Base-by-base conservation (phyloP, 1,140 invertebrate genomes). In the Euura lappo region DNA sequence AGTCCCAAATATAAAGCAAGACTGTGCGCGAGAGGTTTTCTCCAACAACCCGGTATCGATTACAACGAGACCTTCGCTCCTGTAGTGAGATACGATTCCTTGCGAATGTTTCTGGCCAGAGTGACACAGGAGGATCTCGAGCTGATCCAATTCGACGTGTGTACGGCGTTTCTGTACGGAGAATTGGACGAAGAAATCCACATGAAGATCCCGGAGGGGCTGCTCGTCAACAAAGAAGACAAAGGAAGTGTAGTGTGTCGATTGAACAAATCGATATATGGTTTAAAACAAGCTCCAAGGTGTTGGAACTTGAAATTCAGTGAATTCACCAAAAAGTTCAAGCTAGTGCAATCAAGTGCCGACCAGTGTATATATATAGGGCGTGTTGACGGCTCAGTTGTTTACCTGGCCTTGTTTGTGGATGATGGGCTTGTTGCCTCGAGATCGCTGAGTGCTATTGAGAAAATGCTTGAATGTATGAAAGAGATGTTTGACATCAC, bases 271-370 rank as follows among this genome's bases (percentile, higher is more conserved):
- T 28, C 28, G 28, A 28, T 28, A 28, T 28, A 28, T 1, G 28
- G 28, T 28, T 28, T 28, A 1, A 28, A 28, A 28, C 28, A 28
- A 28, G 28, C 28, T 28, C 28, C 28, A 28, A 28, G 28, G 28
- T 28, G 28, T 28, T 28, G 28, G 28, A 28, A 83, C 44, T 42
- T 0, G 44, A 81, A 78, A 65, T 85, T 85, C 74, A 71, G 69
- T 60, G 66, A 72, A 8, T 69, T 76, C 45, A 65, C 77, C 13
- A n/a, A n/a, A n/a, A n/a, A n/a, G n/a, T n/a, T n/a, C n/a, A n/a
- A n/a, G n/a, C n/a, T n/a, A n/a, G n/a, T n/a, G n/a, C n/a, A n/a
- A n/a, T n/a, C n/a, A n/a, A n/a, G n/a, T n/a, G n/a, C n/a, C n/a
- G n/a, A n/a, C n/a, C n/a, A n/a, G n/a, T n/a, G n/a, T n/a, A n/a